Conservation (phyloP, 2,888 invertebrate species). For the Dendrolimus houi region DNA sequence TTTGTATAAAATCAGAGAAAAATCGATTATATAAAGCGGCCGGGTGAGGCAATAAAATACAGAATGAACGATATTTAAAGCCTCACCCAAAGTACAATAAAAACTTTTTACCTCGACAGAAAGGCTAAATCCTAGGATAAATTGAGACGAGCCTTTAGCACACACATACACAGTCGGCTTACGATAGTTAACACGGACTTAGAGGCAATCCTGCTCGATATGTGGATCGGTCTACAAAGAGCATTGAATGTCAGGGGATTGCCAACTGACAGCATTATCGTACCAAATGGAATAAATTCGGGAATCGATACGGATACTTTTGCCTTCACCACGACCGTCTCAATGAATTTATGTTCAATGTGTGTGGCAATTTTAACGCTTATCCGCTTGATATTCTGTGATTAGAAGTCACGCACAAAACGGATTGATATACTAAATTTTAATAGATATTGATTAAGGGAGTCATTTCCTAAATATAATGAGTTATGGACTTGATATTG, state of each 20-base stretch:
- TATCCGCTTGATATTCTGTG: too few relatives aligned
- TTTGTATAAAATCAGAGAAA: not conserved
- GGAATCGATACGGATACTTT: slow-evolving; percentile 11
- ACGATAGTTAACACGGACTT: slow-evolving; percentile 45
- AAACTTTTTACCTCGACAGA: slow-evolving; percentile 6
- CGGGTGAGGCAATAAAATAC: too few relatives aligned
- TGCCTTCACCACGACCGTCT: slow-evolving; percentile 6
- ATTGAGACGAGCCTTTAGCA: slow-evolving; percentile 24
- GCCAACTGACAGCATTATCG: slow-evolving; percentile 40
- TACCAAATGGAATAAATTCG: slow-evolving; percentile 28
- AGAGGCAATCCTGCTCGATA: slow-evolving; percentile 31
- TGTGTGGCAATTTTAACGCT: too few relatives aligned
- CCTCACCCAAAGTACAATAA: slow-evolving; percentile 3
- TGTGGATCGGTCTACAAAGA: slow-evolving; percentile 34
- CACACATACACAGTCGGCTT: slow-evolving; percentile 26
- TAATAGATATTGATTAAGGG: too few relatives aligned
- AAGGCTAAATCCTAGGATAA: slow-evolving; percentile 19
- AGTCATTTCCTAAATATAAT: too few relatives aligned
- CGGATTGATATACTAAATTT: too few relatives aligned
- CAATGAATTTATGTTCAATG: not conserved
- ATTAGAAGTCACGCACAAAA: too few relatives aligned
- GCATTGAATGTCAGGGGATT: slow-evolving; percentile 38
- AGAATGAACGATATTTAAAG: not conserved
- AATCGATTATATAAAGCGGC: not conserved
- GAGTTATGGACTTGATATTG: too few relatives aligned